Conservation (phyloP, 2,888 invertebrate species). For the Orchestes rusci region DNA sequence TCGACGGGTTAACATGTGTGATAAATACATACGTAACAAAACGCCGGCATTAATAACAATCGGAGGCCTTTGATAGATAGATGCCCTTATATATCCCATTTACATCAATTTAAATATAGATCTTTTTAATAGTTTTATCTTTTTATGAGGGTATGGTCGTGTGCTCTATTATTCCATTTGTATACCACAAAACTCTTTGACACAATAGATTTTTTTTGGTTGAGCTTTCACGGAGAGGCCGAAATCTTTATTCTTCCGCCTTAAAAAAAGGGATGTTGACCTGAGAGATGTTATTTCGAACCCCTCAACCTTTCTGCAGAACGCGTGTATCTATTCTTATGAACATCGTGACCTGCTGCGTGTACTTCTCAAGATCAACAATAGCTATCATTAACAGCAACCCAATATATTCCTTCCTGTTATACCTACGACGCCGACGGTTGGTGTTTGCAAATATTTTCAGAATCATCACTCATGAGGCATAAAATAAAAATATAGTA, state of each 20-base stretch:
- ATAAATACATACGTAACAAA: constrained; percentile 15
- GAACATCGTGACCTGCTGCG: constrained; percentile 13
- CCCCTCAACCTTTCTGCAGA: constrained; percentile 14
- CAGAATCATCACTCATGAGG: no score
- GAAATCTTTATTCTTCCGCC: constrained; percentile 18
- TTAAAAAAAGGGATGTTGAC: constrained; percentile 18
- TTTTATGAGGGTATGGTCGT: constrained; percentile 21
- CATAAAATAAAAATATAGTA: no score
- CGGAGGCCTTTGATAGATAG: constrained; percentile 20
- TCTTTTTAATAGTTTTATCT: constrained; percentile 24
- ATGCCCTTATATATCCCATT: constrained; percentile 25
- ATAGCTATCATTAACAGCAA: no score
- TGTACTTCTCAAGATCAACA: no score
- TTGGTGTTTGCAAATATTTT: no score
- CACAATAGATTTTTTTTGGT: constrained; percentile 24
- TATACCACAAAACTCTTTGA: constrained; percentile 18
- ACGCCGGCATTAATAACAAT: constrained; percentile 23
- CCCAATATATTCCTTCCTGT: no score
- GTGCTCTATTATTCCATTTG: constrained; percentile 22
- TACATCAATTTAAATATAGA: constrained; percentile 24
- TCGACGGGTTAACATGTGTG: constrained; percentile 7
- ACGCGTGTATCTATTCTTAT: constrained; percentile 11
- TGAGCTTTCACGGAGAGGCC: no score
- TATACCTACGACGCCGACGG: no score
- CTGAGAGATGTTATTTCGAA: constrained; percentile 21